Evolutionary conservation across 2,113 vertebrate species (phyloP).

Genomic region (Mobula hypostoma): DNA sequence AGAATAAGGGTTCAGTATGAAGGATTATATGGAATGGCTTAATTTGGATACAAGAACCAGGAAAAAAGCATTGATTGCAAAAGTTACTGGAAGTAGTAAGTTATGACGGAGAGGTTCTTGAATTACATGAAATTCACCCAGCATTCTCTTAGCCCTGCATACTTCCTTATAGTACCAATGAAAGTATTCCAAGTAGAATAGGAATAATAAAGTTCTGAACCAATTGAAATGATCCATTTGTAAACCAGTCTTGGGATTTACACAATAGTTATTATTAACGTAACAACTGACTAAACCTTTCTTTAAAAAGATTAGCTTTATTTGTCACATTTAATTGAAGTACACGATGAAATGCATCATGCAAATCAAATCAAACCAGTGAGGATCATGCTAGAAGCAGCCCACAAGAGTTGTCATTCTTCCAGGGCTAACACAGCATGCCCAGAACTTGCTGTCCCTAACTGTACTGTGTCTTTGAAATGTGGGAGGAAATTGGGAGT

Average conservation of each 20-base stretch:
- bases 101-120: neutral
- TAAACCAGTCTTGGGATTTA: neutral
- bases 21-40: neutral
- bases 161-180: neutral
- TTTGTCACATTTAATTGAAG: no score
- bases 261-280: neutral
- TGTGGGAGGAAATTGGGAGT: no score
- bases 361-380: no score
- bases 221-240: neutral
- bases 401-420: no score
- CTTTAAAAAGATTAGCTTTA: no score
- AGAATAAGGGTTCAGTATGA: neutral
- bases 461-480: no score
- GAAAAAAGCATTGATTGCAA: neutral
- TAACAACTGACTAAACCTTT: neutral
- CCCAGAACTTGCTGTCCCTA: no score
- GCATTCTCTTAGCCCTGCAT: neutral
- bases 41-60: neutral
- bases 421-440: no score
- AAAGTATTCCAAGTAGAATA: neutral
- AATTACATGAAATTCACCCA: neutral
- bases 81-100: neutral
- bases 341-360: no score
- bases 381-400: no score
- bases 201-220: neutral